Conservation (phyloP, 2,797 vertebrate genomes). For the Crypturellus tataupa region DNA sequence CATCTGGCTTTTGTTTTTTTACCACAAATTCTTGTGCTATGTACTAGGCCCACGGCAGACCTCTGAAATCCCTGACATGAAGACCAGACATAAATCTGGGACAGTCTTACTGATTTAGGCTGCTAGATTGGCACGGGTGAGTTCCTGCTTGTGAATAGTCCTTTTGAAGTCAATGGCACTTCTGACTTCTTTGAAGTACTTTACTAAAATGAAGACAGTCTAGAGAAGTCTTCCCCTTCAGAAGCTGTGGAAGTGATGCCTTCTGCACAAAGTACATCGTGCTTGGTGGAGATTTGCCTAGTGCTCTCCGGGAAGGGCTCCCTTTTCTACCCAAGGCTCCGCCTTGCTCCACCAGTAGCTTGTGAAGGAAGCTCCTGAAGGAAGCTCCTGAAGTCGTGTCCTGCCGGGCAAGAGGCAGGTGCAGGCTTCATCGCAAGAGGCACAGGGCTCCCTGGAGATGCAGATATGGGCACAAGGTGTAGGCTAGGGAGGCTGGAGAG, state of each 20-base stretch:
- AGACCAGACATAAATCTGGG: not conserved
- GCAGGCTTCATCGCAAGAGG: not conserved
- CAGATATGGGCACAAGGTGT: accelerated
- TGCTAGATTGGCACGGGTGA: not conserved
- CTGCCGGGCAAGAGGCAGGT: not conserved
- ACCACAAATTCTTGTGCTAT: not conserved
- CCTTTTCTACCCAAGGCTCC: not conserved
- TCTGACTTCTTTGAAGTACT: not conserved
- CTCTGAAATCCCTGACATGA: not conserved
- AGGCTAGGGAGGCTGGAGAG: accelerated
- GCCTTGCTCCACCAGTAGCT: accelerated
- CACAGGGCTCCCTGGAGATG: accelerated
- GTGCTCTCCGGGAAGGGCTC: not conserved
- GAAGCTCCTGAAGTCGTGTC: not conserved
- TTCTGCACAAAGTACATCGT: accelerated
- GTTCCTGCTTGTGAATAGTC: not conserved
- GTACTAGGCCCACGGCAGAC: accelerated
- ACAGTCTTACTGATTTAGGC: not conserved
- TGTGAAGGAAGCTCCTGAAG: not conserved
- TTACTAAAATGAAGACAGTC: not conserved
- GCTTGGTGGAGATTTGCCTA: not conserved
- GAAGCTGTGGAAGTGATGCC: accelerated
- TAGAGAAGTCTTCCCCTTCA: not conserved
- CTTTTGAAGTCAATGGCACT: not conserved
- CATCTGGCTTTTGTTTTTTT: not conserved